phyloP scores from a whole-genome alignment of 2,113 vertebrate genomes.

The Reinhardtius hippoglossoides region DNA sequence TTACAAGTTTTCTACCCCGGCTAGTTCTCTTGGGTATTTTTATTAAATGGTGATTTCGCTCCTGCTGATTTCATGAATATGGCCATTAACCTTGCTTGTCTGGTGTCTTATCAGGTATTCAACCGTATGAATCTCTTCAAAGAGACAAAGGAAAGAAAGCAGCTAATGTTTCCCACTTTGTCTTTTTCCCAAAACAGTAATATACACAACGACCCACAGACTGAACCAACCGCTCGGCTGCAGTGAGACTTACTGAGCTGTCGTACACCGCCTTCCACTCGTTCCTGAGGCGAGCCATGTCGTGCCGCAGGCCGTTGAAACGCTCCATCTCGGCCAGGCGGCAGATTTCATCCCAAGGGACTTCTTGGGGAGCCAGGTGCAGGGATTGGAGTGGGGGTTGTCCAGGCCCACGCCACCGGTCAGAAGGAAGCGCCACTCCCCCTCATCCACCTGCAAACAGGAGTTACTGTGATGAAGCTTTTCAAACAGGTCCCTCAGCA shows the following conservation, averaged over 20 bases:
- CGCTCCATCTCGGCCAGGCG: slow-evolving; percentile 81
- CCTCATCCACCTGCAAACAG: slow-evolving; percentile 83
- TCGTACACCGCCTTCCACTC: slow-evolving; percentile 90
- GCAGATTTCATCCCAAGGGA: slow-evolving; percentile 93
- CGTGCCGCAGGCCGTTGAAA: slow-evolving; percentile 83
- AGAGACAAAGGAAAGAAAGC: neutral
- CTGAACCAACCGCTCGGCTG: neutral
- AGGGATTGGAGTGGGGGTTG: slow-evolving; percentile 87
- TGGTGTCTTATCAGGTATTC: neutral
- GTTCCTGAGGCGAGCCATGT: slow-evolving; percentile 82
- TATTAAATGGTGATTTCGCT: neutral
- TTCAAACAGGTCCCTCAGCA: slow-evolving; percentile 2
- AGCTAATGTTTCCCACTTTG: neutral
- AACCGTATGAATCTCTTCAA: neutral
- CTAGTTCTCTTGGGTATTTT: neutral
- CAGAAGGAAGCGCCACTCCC: slow-evolving; percentile 90
- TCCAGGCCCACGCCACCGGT: slow-evolving; percentile 90
- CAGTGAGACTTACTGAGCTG: slow-evolving; percentile 82
- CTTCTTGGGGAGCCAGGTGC: slow-evolving; percentile 88
- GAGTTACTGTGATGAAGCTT: neutral
- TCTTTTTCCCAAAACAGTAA: neutral
- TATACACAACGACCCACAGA: neutral
- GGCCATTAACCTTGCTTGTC: neutral
- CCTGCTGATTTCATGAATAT: slow-evolving; percentile 1
- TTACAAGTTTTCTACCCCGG: neutral